Conservation (phyloP, 1,140 invertebrate species). For the Saccostrea glomerata region DNA sequence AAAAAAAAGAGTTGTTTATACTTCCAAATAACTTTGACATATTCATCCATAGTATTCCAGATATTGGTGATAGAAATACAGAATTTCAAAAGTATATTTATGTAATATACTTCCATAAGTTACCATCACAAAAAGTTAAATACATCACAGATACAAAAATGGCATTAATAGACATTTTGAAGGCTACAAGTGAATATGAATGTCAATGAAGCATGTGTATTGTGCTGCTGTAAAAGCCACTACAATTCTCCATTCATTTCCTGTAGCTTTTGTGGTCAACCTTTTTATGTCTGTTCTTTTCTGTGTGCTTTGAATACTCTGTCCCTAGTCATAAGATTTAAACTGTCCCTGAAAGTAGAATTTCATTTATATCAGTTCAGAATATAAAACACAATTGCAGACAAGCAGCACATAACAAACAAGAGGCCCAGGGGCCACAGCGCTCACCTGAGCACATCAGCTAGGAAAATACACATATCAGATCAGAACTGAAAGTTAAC, state of each 20-base stretch:
- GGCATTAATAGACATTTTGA: slow-evolving; percentile 10
- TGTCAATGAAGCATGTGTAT: background rate
- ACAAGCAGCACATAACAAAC: background rate
- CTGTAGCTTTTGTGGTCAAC: background rate
- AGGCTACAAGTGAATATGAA: background rate
- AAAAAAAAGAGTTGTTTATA: too few species aligned
- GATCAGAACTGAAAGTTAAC: too few species aligned
- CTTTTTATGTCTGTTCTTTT: background rate
- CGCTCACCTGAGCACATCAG: too few species aligned
- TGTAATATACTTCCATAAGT: background rate
- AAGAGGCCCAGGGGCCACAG: too few species aligned
- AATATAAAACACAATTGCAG: background rate
- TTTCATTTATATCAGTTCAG: too few species aligned
- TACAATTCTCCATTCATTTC: background rate
- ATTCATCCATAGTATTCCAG: too few species aligned
- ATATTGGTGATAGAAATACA: too few species aligned
- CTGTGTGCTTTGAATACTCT: background rate
- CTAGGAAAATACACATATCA: too few species aligned
- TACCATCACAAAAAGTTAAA: background rate
- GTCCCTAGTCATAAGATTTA: background rate
- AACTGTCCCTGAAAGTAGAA: slow-evolving; percentile 21
- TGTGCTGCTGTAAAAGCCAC: background rate
- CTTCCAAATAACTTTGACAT: too few species aligned
- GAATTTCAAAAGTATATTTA: too few species aligned
- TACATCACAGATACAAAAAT: background rate